A percentile compares a stretch with the other conserved stretches of the same genome.
phyloP scores from a whole-genome alignment of 2,113 vertebrate species.

The Clarias magur region DNA sequence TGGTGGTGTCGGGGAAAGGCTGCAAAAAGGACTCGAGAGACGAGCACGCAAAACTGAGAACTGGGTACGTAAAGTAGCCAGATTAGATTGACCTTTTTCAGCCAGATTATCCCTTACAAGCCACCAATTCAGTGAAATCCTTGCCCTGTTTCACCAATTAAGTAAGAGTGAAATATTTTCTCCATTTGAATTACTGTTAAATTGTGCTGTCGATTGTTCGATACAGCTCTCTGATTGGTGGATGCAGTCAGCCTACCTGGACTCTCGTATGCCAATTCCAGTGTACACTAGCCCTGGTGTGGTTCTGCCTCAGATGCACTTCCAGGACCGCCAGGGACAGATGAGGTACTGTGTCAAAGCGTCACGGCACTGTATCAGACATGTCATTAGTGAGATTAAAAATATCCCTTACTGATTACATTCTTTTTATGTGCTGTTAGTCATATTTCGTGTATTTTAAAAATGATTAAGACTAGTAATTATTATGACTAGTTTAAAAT shows the following conservation, averaged over 20 bases:
- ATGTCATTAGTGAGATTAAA: background rate
- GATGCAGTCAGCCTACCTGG: conserved; percentile 92
- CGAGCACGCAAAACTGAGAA: conserved; percentile 87
- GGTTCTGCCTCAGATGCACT: conserved; percentile 88
- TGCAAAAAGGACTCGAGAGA: conserved; percentile 90
- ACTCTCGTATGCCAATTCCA: conserved; percentile 90
- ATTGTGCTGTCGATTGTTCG: background rate
- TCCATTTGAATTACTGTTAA: background rate
- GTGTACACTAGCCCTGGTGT: conserved; percentile 90
- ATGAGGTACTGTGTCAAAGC: conserved; percentile 79
- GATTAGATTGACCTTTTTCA: background rate
- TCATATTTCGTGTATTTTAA: too few species aligned
- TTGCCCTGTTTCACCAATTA: background rate
- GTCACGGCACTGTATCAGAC: background rate
- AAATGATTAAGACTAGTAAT: background rate
- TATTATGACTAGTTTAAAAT: background rate
- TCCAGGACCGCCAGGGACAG: conserved; percentile 92
- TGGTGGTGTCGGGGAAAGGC: conserved; percentile 86
- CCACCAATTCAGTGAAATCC: background rate
- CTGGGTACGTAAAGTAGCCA: conserved; percentile 74
- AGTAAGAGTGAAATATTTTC: background rate
- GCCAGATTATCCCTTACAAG: background rate
- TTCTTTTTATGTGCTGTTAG: background rate
- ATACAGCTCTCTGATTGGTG: conserved; percentile 94
- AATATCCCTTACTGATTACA: background rate